phyloP scores from a whole-genome alignment of 1,140 invertebrate species.

The Tetranychus cinnabarinus region DNA sequence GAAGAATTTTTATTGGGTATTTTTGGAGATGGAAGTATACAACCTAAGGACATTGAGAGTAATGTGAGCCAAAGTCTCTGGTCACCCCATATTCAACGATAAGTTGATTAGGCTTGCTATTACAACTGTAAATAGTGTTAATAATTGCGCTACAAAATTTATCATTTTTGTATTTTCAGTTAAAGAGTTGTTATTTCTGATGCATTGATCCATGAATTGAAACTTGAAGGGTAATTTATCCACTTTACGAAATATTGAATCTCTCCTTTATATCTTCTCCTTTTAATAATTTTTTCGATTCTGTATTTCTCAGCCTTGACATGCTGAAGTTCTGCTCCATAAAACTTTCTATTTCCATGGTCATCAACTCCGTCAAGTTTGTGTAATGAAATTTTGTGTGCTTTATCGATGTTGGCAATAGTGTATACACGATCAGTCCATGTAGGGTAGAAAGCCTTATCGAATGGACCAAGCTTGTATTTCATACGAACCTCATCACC shows the following conservation, averaged over 20 bases:
- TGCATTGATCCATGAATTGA: constrained; percentile 42
- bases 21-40: not conserved
- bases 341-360: not conserved
- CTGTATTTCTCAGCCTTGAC: not conserved
- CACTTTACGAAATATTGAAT: constrained; percentile 57
- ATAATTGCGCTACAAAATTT: not conserved
- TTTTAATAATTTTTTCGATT: constrained; percentile 5
- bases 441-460: not conserved
- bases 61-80: not conserved
- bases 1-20: not conserved
- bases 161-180: not conserved
- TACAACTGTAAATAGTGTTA: not conserved
- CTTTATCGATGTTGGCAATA: not conserved
- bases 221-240: constrained; percentile 40
- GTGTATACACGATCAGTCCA: not conserved
- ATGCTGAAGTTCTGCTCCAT: not conserved
- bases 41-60: not conserved
- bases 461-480: not conserved
- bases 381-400: not conserved
- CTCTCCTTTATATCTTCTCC: constrained; percentile 15
- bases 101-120: not conserved
- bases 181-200: not conserved
- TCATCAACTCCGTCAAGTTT: not conserved
- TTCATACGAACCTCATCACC: not conserved
- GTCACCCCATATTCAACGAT: not conserved